Evolutionary conservation across 2,797 vertebrate genomes (phyloP).

Genomic region (Sylvilagus floridanus): DNA sequence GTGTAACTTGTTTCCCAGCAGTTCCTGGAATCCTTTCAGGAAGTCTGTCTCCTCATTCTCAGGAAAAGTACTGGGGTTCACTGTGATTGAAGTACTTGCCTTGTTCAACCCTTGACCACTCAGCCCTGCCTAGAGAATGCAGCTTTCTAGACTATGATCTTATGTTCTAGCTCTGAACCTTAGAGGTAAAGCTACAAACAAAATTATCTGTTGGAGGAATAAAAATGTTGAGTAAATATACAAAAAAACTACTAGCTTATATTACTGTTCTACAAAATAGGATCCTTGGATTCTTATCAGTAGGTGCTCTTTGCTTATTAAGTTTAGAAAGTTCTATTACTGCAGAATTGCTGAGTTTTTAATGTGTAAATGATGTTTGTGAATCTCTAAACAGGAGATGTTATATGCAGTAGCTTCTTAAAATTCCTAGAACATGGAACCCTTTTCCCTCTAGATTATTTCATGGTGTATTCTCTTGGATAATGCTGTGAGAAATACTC

Average conservation of each 20-base stretch:
- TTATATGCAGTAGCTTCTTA: background rate
- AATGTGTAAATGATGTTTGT: background rate
- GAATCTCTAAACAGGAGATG: constrained; percentile 26
- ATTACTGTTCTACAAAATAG: constrained; percentile 2
- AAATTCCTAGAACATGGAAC: constrained; percentile 25
- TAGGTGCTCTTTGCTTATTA: background rate
- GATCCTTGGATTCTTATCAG: background rate
- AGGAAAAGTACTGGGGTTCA: constrained; percentile 53
- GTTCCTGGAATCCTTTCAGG: constrained; percentile 60
- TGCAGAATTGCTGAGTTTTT: background rate
- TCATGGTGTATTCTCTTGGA: constrained; percentile 3
- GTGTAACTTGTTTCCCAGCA: background rate
- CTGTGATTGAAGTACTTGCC: constrained; percentile 17
- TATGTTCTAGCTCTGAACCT: constrained; percentile 36
- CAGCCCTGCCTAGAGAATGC: constrained; percentile 1
- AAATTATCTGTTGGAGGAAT: background rate
- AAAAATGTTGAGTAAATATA: constrained; percentile 23
- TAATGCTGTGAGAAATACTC: constrained; percentile 12
- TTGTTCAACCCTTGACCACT: background rate
- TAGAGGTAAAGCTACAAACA: constrained; percentile 55
- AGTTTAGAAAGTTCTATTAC: constrained; percentile 29
- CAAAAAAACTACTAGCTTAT: background rate
- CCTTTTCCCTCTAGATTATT: constrained; percentile 3
- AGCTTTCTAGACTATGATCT: constrained; percentile 23
- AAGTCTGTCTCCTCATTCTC: constrained; percentile 37